Evolutionary conservation across 2,797 vertebrate genomes (phyloP).

Genomic region (Phrynocephalus guinanensis): DNA sequence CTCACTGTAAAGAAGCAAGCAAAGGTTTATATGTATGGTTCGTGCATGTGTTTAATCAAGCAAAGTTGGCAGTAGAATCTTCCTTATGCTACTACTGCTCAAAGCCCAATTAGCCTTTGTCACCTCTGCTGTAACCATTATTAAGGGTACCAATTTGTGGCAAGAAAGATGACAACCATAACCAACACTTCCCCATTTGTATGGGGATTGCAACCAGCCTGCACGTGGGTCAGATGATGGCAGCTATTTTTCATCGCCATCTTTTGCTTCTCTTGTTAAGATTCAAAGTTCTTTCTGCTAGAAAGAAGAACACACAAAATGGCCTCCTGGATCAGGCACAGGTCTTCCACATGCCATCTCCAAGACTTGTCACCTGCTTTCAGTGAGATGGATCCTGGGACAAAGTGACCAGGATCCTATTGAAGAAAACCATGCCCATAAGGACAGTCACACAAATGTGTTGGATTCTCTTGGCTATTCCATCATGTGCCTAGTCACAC

Average conservation of each 20-base stretch:
- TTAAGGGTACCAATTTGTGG: slow-evolving; percentile 31
- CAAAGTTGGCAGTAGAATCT: neutral
- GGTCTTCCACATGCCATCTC: neutral
- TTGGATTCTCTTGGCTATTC: no score
- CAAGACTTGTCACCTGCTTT: neutral
- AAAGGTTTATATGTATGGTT: slow-evolving; percentile 39
- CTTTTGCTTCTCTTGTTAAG: neutral
- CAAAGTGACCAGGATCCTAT: neutral
- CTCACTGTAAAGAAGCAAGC: slow-evolving; percentile 11
- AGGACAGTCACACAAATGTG: no score
- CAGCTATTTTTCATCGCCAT: neutral
- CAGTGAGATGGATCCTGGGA: neutral
- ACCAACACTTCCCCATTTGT: slow-evolving; percentile 49
- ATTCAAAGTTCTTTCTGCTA: neutral
- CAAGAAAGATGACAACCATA: slow-evolving; percentile 31
- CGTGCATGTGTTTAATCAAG: slow-evolving; percentile 36
- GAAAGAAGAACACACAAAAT: neutral
- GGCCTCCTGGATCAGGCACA: neutral
- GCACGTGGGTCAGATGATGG: slow-evolving; percentile 4
- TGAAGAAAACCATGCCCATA: no score
- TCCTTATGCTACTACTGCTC: slow-evolving; percentile 12
- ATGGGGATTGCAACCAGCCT: slow-evolving; percentile 48
- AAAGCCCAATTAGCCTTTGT: slow-evolving; percentile 35
- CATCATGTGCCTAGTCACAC: no score
- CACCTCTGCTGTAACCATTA: slow-evolving; percentile 17